phyloP scores from a whole-genome alignment of 1,140 invertebrate species.

The Geopemphigus sp. region DNA sequence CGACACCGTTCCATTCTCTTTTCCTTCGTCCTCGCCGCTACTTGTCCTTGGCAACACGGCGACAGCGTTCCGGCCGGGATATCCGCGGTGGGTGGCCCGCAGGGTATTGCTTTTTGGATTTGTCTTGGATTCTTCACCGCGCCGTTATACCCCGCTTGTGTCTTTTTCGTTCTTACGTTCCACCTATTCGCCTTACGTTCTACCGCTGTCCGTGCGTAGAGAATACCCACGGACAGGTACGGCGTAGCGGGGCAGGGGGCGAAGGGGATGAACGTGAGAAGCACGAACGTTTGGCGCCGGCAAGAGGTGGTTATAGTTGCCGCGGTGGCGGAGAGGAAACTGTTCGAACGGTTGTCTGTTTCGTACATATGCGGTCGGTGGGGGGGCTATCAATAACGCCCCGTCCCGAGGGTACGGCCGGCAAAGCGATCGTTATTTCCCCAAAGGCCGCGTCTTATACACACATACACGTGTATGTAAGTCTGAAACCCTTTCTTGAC shows the following conservation, averaged over 20 bases:
- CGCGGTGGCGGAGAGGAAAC: not conserved
- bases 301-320: too few relatives aligned
- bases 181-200: too few relatives aligned
- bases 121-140: not conserved
- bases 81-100: not conserved
- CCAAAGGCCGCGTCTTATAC: constrained; percentile 20
- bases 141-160: too few relatives aligned
- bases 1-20: constrained; percentile 17
- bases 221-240: too few relatives aligned
- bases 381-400: constrained; percentile 43
- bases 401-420: constrained; percentile 27
- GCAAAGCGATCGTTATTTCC: constrained; percentile 48
- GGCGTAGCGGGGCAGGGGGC: too few relatives aligned
- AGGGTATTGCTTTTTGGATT: constrained; percentile 16
- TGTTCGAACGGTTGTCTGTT: constrained; percentile 13
- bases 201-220: too few relatives aligned
- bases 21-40: not conserved
- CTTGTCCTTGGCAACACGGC: not conserved
- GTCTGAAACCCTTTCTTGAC: constrained; percentile 27
- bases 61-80: not conserved
- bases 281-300: not conserved
- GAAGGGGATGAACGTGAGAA: not conserved
- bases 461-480: not conserved
- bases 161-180: too few relatives aligned
- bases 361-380: not conserved